phyloP scores from a whole-genome alignment of 1,140 invertebrate genomes.

The Euglossa dilemma region DNA sequence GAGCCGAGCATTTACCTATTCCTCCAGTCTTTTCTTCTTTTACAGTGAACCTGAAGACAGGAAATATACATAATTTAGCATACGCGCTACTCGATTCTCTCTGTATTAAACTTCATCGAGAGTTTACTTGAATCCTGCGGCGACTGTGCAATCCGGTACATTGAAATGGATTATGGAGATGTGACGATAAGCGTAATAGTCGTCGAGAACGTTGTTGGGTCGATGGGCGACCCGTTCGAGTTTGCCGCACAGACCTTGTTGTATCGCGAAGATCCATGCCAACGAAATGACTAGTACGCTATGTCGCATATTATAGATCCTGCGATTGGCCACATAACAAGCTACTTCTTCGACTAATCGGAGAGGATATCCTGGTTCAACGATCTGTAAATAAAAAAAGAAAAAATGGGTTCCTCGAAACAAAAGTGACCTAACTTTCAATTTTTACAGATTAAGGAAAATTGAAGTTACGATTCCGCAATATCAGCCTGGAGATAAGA shows the following conservation, averaged over 20 bases:
- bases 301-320: conserved; percentile 73
- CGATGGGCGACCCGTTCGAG: conserved; percentile 72
- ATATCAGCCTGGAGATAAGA: not conserved
- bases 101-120: not conserved
- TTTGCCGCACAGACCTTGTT: conserved; percentile 68
- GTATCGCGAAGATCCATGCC: conserved; percentile 67
- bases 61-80: not conserved
- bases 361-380: not conserved
- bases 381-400: not conserved
- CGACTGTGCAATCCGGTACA: conserved; percentile 75
- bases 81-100: too few relatives aligned
- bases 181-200: conserved; percentile 78
- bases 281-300: conserved; percentile 63
- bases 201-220: conserved; percentile 73
- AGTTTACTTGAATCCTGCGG: conserved; percentile 78
- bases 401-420: not conserved
- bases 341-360: not conserved
- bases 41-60: conserved; percentile 76
- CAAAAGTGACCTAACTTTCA: too few relatives aligned
- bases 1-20: conserved; percentile 81
- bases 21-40: conserved; percentile 78
- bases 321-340: conserved; percentile 68
- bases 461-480: accelerated
- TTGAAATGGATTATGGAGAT: conserved; percentile 79
- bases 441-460: not conserved